phyloP scores from a whole-genome alignment of 2,888 invertebrate species.

The Pandemis cinnamomeana region DNA sequence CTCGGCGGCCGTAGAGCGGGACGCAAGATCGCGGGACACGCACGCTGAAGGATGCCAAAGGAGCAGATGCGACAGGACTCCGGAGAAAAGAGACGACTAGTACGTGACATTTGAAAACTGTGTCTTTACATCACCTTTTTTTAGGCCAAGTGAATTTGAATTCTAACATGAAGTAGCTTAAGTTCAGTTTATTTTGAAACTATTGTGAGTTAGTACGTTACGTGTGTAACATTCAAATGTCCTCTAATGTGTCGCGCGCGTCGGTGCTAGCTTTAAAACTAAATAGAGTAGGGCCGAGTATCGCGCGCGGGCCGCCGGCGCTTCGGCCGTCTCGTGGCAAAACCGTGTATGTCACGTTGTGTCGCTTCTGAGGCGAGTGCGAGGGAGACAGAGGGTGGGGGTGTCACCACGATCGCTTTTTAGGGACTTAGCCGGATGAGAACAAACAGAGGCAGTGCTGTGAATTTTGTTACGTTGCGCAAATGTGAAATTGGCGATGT shows the following conservation, averaged over 20 bases:
- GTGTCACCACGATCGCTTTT: slow-evolving; percentile 81
- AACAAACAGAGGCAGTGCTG: slow-evolving; percentile 62
- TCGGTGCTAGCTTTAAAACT: slow-evolving; percentile 72
- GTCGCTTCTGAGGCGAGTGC: slow-evolving; percentile 73
- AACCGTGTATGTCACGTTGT: slow-evolving; percentile 74
- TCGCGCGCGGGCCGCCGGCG: slow-evolving; percentile 63
- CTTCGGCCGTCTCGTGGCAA: slow-evolving; percentile 65
- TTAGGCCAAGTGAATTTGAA: slow-evolving; percentile 45
- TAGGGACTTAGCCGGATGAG: slow-evolving; percentile 77
- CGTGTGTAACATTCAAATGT: slow-evolving; percentile 59
- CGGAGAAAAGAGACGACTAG: slow-evolving; percentile 84
- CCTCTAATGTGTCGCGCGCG: slow-evolving; percentile 83
- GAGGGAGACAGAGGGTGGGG: slow-evolving; percentile 75
- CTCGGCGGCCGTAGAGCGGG: slow-evolving; percentile 76
- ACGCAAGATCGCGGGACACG: slow-evolving; percentile 80
- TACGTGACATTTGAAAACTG: slow-evolving; percentile 84
- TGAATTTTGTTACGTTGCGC: slow-evolving; percentile 74
- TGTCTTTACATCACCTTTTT: slow-evolving; percentile 78
- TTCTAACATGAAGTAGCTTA: slow-evolving; percentile 18
- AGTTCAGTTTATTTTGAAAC: slow-evolving; percentile 49
- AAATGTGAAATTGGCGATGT: slow-evolving; percentile 63
- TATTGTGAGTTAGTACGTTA: slow-evolving; percentile 57
- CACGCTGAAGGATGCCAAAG: slow-evolving; percentile 82
- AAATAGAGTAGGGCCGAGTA: slow-evolving; percentile 65
- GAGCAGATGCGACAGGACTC: slow-evolving; percentile 84